phyloP scores from a whole-genome alignment of 2,797 vertebrate genomes.

The Neomorphus geoffroyi region DNA sequence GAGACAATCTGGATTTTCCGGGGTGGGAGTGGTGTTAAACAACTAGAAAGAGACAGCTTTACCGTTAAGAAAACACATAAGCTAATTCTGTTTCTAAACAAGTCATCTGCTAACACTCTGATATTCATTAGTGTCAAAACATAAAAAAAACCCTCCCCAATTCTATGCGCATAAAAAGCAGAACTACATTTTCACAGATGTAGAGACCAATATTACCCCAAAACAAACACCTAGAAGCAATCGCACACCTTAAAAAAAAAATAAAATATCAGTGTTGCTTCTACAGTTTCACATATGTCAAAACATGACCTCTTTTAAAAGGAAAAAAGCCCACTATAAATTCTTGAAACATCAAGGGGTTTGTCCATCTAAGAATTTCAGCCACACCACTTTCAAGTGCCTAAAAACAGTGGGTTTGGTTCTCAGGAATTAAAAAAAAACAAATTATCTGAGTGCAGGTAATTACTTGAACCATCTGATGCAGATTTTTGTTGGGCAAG shows the following conservation, averaged over 20 bases:
- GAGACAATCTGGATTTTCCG: neutral
- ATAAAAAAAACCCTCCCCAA: neutral
- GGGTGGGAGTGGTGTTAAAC: neutral
- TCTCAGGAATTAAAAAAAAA: neutral
- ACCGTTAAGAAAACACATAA: neutral
- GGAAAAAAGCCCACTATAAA: neutral
- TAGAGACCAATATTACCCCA: neutral
- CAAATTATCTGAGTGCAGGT: neutral
- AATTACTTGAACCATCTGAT: neutral
- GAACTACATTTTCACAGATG: neutral
- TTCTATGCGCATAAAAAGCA: neutral
- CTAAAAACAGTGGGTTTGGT: neutral
- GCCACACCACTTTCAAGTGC: neutral
- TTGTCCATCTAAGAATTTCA: neutral
- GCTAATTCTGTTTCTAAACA: neutral
- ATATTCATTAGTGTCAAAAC: neutral
- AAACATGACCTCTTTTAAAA: neutral
- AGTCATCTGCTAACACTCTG: neutral
- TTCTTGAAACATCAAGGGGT: neutral
- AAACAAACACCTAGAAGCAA: neutral
- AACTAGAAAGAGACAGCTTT: neutral
- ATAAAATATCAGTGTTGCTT: neutral
- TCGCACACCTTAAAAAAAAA: neutral
- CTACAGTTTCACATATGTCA: neutral
- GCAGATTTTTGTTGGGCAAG: no score